Conservation (phyloP, 2,113 vertebrate species). For the Cathartes aura region DNA sequence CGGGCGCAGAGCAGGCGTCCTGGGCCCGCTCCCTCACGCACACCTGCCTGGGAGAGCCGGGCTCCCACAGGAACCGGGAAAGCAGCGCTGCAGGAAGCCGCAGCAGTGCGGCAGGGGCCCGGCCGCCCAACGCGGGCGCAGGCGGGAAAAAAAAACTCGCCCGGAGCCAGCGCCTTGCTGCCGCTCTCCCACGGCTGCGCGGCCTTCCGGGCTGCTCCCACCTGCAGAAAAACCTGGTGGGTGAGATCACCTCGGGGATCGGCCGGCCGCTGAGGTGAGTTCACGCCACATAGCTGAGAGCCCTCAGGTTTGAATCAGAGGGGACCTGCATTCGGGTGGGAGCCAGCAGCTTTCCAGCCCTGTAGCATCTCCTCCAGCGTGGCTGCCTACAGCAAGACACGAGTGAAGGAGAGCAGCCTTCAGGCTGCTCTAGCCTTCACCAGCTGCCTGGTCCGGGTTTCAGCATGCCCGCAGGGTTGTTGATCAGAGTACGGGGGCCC, state of each 20-base stretch:
- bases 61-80: background rate
- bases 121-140: background rate
- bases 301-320: rapidly evolving
- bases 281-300: background rate
- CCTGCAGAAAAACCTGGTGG: background rate
- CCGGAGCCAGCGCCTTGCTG: rapidly evolving
- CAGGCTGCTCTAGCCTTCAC: background rate
- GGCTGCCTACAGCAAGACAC: background rate
- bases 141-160: too few relatives aligned
- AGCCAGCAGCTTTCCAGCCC: background rate
- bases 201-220: background rate
- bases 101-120: background rate
- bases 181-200: rapidly evolving
- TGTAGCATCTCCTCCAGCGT: rapidly evolving
- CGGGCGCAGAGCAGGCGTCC: rapidly evolving
- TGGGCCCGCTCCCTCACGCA: rapidly evolving
- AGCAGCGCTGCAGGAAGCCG: rapidly evolving
- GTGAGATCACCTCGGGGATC: background rate
- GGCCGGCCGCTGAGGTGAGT: rapidly evolving
- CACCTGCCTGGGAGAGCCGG: background rate
- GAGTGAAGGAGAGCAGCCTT: rapidly evolving
- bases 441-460: background rate
- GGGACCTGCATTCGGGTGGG: background rate
- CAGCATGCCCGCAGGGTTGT: rapidly evolving
- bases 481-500: too few relatives aligned